A percentile compares a stretch with the other conserved stretches of the same genome.
Conservation (phyloP, 2,888 invertebrate species). For the Synergus japonicus region DNA sequence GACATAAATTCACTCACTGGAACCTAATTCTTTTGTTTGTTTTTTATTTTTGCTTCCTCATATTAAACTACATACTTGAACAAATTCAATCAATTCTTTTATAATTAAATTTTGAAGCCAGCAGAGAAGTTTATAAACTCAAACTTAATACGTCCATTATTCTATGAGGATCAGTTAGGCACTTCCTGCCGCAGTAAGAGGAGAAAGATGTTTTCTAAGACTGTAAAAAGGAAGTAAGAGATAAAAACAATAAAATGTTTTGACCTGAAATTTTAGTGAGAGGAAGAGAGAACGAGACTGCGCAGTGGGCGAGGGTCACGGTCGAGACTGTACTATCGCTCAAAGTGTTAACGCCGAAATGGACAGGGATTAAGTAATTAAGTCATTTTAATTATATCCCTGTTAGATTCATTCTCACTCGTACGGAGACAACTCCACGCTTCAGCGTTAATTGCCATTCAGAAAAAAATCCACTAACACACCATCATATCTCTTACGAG, state of each 20-base stretch:
- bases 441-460: constrained; percentile 53
- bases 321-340: constrained; percentile 52
- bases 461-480: constrained; percentile 41
- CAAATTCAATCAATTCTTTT: too few species aligned
- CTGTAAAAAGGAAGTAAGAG: not conserved
- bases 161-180: not conserved
- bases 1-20: too few species aligned
- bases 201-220: not conserved
- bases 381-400: constrained; percentile 67
- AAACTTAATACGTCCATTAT: not conserved
- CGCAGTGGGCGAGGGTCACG: constrained; percentile 66
- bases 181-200: not conserved
- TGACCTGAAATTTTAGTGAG: not conserved
- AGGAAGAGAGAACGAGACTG: not conserved
- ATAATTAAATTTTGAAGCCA: too few species aligned
- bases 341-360: constrained; percentile 58
- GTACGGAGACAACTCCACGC: constrained; percentile 23
- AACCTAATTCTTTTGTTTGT: too few species aligned
- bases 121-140: not conserved
- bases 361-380: constrained; percentile 72
- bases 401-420: constrained; percentile 52
- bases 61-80: too few species aligned
- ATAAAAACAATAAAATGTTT: not conserved
- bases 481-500: constrained; percentile 17
- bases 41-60: too few species aligned